These are phyloP conservation scores for Eptatretus atami DNA, from an alignment of 2,797 vertebrate species.

Conservation along the genomic window DNA sequence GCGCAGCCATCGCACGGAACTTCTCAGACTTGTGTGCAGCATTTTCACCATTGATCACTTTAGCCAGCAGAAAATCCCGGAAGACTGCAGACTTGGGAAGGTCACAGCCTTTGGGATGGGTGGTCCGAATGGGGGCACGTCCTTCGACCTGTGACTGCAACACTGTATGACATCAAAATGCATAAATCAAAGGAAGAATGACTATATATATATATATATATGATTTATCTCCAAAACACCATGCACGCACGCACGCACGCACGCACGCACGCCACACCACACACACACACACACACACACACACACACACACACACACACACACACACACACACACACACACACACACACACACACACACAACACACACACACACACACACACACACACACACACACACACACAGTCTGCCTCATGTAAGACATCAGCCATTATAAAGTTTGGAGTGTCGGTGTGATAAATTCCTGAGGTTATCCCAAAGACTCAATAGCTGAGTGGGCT, in stretches of 20 bases:
- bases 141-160: constrained; percentile 82
- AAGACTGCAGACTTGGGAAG: constrained; percentile 82
- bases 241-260: neutral
- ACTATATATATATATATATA: neutral
- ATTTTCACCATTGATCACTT: constrained; percentile 86
- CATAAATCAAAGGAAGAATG: too few relatives aligned
- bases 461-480: too few relatives aligned
- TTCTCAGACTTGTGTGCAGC: constrained; percentile 88
- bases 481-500: too few relatives aligned
- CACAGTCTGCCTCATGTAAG: neutral
- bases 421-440: too few relatives aligned
- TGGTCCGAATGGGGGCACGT: constrained; percentile 72
- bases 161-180: constrained; percentile 18
- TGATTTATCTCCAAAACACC: neutral
- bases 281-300: neutral
- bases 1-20: constrained; percentile 76
- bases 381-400: neutral
- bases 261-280: neutral
- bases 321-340: neutral
- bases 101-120: constrained; percentile 72
- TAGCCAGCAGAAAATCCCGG: constrained; percentile 80
- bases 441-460: too few relatives aligned
- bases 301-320: neutral
- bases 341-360: neutral
- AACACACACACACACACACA: neutral